Evolutionary conservation across 2,113 vertebrate genomes (phyloP).

Genomic region (Microtus montanus): DNA sequence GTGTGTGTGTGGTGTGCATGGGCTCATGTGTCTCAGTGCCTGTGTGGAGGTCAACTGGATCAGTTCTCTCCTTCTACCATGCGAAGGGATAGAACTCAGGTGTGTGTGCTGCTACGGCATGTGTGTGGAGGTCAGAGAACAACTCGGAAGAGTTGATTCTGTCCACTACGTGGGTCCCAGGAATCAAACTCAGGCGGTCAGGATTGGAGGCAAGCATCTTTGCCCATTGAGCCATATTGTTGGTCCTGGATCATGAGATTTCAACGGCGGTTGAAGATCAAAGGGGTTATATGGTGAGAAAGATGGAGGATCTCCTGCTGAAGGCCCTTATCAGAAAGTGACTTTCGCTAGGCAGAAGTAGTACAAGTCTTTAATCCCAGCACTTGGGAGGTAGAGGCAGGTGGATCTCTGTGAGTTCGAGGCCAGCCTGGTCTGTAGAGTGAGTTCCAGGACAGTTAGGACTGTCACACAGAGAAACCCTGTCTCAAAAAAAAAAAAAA

Average conservation of each 20-base stretch:
- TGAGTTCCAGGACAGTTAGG: no score
- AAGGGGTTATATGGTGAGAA: background rate
- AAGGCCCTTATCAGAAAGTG: background rate
- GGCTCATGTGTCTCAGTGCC: background rate
- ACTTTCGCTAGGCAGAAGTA: rapidly evolving
- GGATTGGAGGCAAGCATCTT: background rate
- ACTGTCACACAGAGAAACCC: no score
- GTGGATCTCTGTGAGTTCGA: no score
- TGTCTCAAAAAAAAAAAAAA: no score
- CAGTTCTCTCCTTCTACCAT: background rate
- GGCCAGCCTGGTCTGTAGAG: no score
- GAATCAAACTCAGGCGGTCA: background rate
- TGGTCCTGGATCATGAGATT: background rate
- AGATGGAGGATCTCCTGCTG: background rate
- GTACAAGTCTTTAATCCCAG: no score
- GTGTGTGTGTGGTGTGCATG: no score
- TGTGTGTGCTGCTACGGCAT: background rate
- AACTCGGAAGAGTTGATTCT: background rate
- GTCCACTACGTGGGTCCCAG: no score
- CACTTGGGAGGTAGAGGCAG: no score
- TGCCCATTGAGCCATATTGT: background rate
- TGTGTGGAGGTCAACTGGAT: background rate
- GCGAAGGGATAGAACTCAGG: background rate
- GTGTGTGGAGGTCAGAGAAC: background rate
- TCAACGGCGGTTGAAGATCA: background rate